Percentiles rank a stretch among this genome's conserved stretches.
Evolutionary conservation across 2,113 vertebrate genomes (phyloP).

Genomic region (Oxyruncus cristatus): DNA sequence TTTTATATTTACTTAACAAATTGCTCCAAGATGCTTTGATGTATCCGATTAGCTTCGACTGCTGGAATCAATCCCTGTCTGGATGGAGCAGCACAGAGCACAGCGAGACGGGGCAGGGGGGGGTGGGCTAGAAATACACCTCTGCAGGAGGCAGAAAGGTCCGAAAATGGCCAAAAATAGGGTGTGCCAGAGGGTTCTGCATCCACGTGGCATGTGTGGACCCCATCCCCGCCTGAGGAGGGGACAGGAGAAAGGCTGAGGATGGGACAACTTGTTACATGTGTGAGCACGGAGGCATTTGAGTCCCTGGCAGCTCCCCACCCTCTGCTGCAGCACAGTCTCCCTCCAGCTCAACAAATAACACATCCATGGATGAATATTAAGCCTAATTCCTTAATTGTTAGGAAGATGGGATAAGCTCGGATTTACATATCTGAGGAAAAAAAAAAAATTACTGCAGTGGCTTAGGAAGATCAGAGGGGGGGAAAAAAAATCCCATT

Average conservation of each 20-base stretch:
- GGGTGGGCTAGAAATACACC: background rate
- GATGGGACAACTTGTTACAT: background rate
- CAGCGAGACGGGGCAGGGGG: background rate
- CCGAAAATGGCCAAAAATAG: fast-evolving
- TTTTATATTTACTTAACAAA: constrained; percentile 8
- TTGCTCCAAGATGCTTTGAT: background rate
- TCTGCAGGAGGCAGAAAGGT: fast-evolving
- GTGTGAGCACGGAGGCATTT: background rate
- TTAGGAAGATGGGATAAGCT: background rate
- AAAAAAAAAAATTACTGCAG: background rate
- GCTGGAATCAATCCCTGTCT: background rate
- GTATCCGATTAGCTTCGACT: background rate
- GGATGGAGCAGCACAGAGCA: background rate
- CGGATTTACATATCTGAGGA: constrained; percentile 62
- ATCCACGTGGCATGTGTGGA: fast-evolving
- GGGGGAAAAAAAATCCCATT: background rate
- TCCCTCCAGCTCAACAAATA: background rate
- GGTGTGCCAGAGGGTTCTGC: background rate
- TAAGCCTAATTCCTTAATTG: background rate
- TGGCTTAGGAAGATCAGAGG: constrained; percentile 26
- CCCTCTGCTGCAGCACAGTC: background rate
- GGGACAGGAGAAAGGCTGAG: background rate
- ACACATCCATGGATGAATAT: background rate
- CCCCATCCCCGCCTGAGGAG: fast-evolving
- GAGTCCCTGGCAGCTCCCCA: background rate